Conservation (phyloP, 2,797 vertebrate genomes). For the Pempheris klunzingeri region DNA sequence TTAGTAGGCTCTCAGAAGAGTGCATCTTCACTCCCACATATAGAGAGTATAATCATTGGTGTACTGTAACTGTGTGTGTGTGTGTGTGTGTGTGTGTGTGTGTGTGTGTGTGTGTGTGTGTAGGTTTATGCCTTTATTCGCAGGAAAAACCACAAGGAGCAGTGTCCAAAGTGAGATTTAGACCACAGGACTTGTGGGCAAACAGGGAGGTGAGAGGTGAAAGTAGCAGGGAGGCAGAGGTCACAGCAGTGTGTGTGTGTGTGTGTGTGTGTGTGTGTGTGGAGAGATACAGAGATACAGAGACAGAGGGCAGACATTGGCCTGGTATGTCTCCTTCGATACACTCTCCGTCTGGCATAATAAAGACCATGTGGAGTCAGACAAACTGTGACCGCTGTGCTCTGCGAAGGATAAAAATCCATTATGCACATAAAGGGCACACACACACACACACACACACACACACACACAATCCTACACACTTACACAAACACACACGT, state of each 20-base stretch:
- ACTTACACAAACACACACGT: conserved; percentile 8
- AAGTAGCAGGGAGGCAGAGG: conserved; percentile 36
- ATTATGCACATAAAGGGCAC: conserved; percentile 59
- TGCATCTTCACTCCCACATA: conserved; percentile 22
- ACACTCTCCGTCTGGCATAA: conserved; percentile 64
- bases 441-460: not conserved
- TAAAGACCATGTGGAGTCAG: conserved; percentile 68
- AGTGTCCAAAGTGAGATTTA: not conserved
- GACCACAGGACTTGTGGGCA: conserved; percentile 21
- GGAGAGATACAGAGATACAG: conserved; percentile 12
- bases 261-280: conserved; percentile 11
- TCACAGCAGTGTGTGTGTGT: conserved; percentile 1
- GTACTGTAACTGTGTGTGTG: not conserved
- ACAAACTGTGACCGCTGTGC: conserved; percentile 68
- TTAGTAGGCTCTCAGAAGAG: conserved; percentile 13
- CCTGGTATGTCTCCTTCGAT: conserved; percentile 45
- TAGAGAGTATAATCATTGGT: not conserved
- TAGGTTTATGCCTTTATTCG: not conserved
- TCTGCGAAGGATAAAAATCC: conserved; percentile 70
- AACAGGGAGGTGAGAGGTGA: conserved; percentile 51
- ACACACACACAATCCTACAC: conserved; percentile 17
- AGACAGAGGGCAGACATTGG: conserved; percentile 48
- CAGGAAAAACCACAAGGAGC: not conserved
- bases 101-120: not conserved
- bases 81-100: conserved; percentile 7